These are phyloP conservation scores for Branchellion lobata DNA, from an alignment of 2,888 invertebrate species.

Conservation along the genomic window DNA sequence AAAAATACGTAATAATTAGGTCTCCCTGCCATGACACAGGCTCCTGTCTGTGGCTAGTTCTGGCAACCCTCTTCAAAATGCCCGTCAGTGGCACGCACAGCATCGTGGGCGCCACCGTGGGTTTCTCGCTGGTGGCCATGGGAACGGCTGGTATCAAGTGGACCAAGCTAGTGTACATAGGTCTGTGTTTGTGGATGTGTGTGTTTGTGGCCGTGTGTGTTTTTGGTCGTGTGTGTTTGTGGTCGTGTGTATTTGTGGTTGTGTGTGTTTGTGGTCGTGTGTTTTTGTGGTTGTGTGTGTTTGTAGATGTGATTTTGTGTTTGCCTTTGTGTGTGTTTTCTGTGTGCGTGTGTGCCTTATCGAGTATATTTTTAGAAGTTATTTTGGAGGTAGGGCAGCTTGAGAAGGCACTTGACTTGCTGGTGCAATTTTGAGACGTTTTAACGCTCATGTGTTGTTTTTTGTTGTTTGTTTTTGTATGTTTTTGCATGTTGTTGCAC, in stretches of 20 bases:
- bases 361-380: conserved; percentile 61
- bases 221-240: conserved; percentile 66
- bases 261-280: too few relatives aligned
- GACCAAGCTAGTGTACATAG: conserved; percentile 76
- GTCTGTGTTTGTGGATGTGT: conserved; percentile 55
- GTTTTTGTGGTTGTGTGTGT: too few relatives aligned
- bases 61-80: conserved; percentile 88
- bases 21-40: conserved; percentile 66
- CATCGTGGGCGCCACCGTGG: conserved; percentile 95
- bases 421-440: too few relatives aligned
- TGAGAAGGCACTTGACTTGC: too few relatives aligned
- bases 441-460: too few relatives aligned
- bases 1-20: too few relatives aligned
- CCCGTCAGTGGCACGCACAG: conserved; percentile 98
- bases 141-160: conserved; percentile 81
- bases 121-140: conserved; percentile 87
- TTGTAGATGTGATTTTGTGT: too few relatives aligned
- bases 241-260: too few relatives aligned
- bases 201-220: background rate
- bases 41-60: conserved; percentile 86
- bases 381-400: too few relatives aligned
- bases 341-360: conserved; percentile 97
- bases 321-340: too few relatives aligned
- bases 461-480: too few relatives aligned
- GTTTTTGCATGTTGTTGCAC: too few relatives aligned